Evolutionary conservation across 2,888 invertebrate species (phyloP), one percentile per base, ranked within the genome.

Genomic region (Tetramorium bicarinatum): DNA sequence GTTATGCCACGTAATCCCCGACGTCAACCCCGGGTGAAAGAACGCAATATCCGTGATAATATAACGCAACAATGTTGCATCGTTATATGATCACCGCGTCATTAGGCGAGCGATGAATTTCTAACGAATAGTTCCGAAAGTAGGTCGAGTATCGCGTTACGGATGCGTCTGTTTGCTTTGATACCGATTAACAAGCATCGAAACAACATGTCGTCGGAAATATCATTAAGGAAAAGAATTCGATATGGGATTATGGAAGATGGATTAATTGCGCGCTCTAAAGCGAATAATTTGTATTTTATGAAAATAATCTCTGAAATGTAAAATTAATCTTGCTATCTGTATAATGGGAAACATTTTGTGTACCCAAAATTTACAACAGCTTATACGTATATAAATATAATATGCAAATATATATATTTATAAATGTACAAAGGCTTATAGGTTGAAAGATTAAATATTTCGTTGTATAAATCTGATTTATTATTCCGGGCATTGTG

Each of bases 21-120:
- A 11, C 38, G 47, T 18, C n/a, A 38, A 79, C 29, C 54, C 6
- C 47, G 44, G 34, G 15, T 9, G 8, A 72, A 80, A 80, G 47
- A 80, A 49, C 18, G 29, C 67, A 72, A 80, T 80, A 61, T 61
- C 47, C 38, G 13, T 2, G 44, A 34, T 15, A 15, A 71, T 38
- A 49, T 52, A 25, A 54, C 18, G n/a, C 38, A 59, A 47, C 47
- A 72, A 59, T 49, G 59, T 44, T 34, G 59, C 29, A 34, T 61
- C 72, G 59, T 59, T 59, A 34, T 59, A 34, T 18, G 13, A 13
- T 9, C 9, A 21, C n/a, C 3, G 29, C 13, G 71, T 79, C 25
- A 49, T 71, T 71, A 80, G 34, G 2, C 18, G 62, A 11, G 15
- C 15, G 47, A 21, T 59, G 18, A 71, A 61, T 38, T 80, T 80